phyloP scores from a whole-genome alignment of 2,113 vertebrate species.

The Holacanthus passer region DNA sequence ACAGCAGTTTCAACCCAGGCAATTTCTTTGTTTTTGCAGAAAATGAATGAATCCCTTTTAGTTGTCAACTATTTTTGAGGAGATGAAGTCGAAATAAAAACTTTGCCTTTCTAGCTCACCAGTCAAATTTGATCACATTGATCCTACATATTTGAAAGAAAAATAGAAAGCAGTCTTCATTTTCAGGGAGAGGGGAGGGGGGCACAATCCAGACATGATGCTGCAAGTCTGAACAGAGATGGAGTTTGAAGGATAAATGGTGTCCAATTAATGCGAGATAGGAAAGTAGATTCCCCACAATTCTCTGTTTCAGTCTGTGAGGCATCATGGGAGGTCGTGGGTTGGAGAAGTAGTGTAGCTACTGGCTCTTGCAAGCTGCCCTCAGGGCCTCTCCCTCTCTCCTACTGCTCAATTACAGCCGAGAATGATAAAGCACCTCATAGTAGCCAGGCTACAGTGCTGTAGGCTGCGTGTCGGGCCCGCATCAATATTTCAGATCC shows the following conservation, averaged over 20 bases:
- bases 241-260: constrained; percentile 68
- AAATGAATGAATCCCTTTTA: constrained; percentile 39
- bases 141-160: background rate
- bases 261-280: constrained; percentile 60
- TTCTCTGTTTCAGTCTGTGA: constrained; percentile 41
- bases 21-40: constrained; percentile 36
- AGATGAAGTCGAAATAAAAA: constrained; percentile 44
- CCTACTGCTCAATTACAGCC: constrained; percentile 70
- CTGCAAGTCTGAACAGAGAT: constrained; percentile 35
- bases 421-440: constrained; percentile 66
- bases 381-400: constrained; percentile 50
- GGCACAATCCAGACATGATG: constrained; percentile 15
- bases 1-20: constrained; percentile 38
- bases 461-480: constrained; percentile 54
- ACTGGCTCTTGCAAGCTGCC: constrained; percentile 60
- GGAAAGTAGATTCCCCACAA: constrained; percentile 46
- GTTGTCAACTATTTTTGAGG: constrained; percentile 12
- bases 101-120: constrained; percentile 16
- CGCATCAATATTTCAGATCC: constrained; percentile 78
- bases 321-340: constrained; percentile 70
- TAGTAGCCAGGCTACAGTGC: constrained; percentile 49
- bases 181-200: too few relatives aligned
- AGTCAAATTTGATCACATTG: constrained; percentile 31
- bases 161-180: background rate
- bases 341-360: constrained; percentile 44